Percentiles rank a stretch among this genome's conserved stretches.
These are phyloP conservation scores for Chloroceryle inda DNA, from an alignment of 2,797 vertebrate species.

Conservation along the genomic window DNA sequence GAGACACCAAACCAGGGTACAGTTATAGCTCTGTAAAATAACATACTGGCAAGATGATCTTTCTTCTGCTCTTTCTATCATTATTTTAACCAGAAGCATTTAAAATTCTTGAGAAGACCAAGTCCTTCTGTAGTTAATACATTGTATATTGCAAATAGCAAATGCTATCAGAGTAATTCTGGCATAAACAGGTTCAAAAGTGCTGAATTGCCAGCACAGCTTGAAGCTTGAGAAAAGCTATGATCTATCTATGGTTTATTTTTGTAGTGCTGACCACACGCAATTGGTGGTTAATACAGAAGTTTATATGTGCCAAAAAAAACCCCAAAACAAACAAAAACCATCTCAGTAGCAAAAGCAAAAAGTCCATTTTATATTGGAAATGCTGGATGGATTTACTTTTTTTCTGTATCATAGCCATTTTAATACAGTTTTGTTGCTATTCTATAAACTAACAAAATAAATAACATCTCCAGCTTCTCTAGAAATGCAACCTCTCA, in stretches of 20 bases:
- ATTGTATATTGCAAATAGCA: neutral
- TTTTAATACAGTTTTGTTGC: neutral
- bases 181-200: neutral
- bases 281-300: neutral
- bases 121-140: neutral
- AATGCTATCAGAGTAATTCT: neutral
- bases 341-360: accelerated
- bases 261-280: neutral
- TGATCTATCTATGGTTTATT: neutral
- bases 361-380: neutral
- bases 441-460: neutral
- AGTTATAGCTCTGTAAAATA: neutral
- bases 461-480: neutral
- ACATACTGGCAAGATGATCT: neutral
- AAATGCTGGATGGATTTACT: neutral
- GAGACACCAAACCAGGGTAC: neutral
- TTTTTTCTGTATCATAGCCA: neutral
- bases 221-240: neutral
- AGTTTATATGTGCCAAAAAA: neutral
- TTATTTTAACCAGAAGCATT: neutral
- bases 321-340: too few relatives aligned
- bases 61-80: neutral
- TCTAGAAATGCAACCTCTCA: neutral
- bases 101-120: neutral
- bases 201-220: neutral